Conservation (phyloP, 2,888 invertebrate species). For the Griposia aprilina region DNA sequence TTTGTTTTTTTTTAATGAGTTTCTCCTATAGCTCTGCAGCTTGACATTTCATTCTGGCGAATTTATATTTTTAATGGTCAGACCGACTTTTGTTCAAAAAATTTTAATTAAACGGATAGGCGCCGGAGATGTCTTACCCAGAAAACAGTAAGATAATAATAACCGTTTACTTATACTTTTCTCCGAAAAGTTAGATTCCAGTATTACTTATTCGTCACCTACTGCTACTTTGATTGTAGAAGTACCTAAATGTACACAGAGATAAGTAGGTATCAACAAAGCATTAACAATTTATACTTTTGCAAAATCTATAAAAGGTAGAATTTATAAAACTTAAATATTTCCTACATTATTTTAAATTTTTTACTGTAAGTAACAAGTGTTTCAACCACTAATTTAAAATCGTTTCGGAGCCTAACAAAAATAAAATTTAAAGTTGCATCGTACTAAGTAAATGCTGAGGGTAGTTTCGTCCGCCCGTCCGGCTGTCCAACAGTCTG, state of each 20-base stretch:
- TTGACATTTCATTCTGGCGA: neutral
- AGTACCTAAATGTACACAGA: neutral
- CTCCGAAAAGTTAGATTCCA: neutral
- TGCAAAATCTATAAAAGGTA: neutral
- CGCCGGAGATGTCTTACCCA: neutral
- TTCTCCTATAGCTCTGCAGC: neutral
- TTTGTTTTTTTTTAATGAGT: neutral
- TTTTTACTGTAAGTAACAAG: neutral
- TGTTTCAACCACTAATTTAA: neutral
- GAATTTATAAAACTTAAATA: neutral
- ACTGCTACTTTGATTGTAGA: neutral
- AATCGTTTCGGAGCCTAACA: neutral
- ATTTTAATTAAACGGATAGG: neutral
- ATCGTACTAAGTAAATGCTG: constrained; percentile 39
- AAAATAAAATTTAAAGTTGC: constrained; percentile 26
- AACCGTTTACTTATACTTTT: neutral
- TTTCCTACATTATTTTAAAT: no score
- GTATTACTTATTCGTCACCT: neutral
- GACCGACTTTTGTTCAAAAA: neutral
- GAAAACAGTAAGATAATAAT: neutral
- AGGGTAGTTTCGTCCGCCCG: constrained; percentile 22
- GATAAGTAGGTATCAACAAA: neutral
- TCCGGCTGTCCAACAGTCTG: constrained; percentile 26
- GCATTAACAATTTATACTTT: neutral
- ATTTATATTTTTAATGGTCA: neutral